These are phyloP conservation scores for Athetis lepigone DNA, from an alignment of 2,888 invertebrate species.

Conservation along the genomic window DNA sequence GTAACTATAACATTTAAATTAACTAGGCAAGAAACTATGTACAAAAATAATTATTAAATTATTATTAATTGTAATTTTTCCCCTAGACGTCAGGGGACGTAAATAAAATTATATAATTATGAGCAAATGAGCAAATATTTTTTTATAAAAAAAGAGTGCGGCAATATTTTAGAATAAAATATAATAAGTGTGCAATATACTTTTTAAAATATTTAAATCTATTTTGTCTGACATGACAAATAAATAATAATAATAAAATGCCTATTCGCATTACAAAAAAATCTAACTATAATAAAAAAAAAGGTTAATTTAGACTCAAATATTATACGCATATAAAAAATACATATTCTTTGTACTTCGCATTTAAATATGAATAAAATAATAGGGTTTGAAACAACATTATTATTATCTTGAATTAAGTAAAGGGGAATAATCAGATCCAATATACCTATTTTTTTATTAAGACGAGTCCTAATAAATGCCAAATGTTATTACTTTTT, in stretches of 20 bases:
- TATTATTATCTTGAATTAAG: constrained; percentile 8
- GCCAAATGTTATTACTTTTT: constrained; percentile 26
- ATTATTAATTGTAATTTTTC: constrained; percentile 9
- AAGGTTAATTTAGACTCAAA: not conserved
- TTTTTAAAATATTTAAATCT: constrained; percentile 13
- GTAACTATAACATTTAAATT: constrained; percentile 52
- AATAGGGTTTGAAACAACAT: constrained; percentile 12
- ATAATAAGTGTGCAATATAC: too few relatives aligned
- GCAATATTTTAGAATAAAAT: not conserved
- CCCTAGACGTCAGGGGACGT: not conserved
- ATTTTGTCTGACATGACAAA: constrained; percentile 47
- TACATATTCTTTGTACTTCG: constrained; percentile 43
- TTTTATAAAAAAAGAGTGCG: constrained; percentile 21
- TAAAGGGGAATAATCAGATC: constrained; percentile 17
- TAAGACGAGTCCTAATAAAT: constrained; percentile 47
- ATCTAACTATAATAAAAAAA: not conserved
- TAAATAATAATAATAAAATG: constrained; percentile 8
- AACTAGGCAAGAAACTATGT: constrained; percentile 50
- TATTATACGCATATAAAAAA: constrained; percentile 9
- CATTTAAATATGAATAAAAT: constrained; percentile 28
- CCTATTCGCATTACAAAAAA: not conserved
- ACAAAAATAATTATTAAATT: constrained; percentile 44
- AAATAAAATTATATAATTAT: not conserved
- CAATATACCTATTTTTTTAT: constrained; percentile 8
- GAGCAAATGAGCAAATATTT: constrained; percentile 32